Evolutionary conservation across 2,113 vertebrate species (phyloP).

Genomic region (Petaurus breviceps): DNA sequence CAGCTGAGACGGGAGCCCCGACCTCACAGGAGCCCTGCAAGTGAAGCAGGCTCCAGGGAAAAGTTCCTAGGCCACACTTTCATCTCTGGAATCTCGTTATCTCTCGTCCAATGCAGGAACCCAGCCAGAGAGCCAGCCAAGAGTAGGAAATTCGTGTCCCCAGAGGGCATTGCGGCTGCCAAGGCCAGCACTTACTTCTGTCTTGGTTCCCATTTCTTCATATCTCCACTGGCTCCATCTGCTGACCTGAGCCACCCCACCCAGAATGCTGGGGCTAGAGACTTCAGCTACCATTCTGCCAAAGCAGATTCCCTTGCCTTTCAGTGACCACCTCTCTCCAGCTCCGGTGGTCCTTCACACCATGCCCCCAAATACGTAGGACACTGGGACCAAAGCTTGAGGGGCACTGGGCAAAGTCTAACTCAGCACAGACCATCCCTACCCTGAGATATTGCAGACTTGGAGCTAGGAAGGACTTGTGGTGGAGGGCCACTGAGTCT

Average conservation of each 20-base stretch:
- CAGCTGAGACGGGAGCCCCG: background rate
- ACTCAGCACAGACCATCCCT: background rate
- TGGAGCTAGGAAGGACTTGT: background rate
- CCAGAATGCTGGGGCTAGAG: background rate
- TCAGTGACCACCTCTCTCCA: background rate
- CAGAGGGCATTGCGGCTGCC: background rate
- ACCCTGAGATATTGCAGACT: background rate
- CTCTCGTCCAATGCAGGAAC: background rate
- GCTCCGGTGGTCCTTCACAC: background rate
- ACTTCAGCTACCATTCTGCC: background rate
- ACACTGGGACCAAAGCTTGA: background rate
- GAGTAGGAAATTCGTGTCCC: background rate
- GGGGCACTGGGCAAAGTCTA: background rate
- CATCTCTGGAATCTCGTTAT: background rate
- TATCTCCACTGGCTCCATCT: background rate
- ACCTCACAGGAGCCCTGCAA: background rate
- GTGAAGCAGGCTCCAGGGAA: background rate
- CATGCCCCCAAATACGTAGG: background rate
- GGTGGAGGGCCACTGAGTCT: background rate
- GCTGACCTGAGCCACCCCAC: background rate
- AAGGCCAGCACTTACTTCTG: background rate
- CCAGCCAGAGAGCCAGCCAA: background rate
- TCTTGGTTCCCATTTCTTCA: background rate
- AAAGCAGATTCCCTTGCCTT: background rate
- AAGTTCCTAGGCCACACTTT: background rate